Evolutionary conservation across 2,797 vertebrate genomes (phyloP).

Genomic region (Onychomys leucogaster): DNA sequence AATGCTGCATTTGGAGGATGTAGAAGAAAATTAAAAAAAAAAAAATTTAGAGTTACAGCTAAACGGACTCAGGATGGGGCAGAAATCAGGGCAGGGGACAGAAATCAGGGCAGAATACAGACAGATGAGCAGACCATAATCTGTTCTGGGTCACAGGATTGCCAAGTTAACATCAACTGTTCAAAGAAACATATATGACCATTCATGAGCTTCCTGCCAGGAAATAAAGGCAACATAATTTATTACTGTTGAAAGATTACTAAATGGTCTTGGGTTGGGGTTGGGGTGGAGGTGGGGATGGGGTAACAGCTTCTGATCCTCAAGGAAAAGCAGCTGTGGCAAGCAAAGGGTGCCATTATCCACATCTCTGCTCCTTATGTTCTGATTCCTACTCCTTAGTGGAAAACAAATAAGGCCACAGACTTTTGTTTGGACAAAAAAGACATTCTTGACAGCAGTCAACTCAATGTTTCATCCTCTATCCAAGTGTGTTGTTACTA

Average conservation of each 20-base stretch:
- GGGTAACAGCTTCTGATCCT: neutral
- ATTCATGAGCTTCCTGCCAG: neutral
- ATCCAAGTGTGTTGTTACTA: neutral
- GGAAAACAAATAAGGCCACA: neutral
- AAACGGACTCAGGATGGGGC: neutral
- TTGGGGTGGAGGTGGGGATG: neutral
- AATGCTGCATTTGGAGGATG: neutral
- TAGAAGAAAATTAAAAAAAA: neutral
- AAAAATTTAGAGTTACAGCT: neutral
- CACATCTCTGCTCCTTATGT: neutral
- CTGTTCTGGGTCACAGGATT: neutral
- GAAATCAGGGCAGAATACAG: conserved; percentile 16
- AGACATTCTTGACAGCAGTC: neutral
- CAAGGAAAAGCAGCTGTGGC: neutral
- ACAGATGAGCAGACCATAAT: neutral
- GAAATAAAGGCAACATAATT: neutral
- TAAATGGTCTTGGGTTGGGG: neutral
- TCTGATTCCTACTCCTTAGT: neutral
- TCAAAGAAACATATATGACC: neutral
- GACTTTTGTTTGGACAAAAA: neutral
- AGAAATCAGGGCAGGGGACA: conserved; percentile 4
- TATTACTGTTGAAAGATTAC: neutral
- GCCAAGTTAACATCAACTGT: conserved; percentile 14
- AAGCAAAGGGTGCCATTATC: neutral
- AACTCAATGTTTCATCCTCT: neutral